phyloP scores from a whole-genome alignment of 1,140 invertebrate genomes.

The Neodiprion lecontei region DNA sequence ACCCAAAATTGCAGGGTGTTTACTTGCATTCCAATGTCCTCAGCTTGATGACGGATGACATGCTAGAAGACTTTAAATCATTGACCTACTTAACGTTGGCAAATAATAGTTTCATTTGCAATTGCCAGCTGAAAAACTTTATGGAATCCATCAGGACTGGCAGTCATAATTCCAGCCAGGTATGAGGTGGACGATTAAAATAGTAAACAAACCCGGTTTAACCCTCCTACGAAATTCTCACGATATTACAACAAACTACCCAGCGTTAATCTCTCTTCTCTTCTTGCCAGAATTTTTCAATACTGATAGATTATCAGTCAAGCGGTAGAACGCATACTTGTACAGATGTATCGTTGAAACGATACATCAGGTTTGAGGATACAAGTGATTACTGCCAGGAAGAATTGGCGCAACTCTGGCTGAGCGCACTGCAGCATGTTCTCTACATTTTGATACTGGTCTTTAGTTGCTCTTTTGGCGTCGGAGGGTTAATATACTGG shows the following conservation, averaged over 20 bases:
- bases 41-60: constrained; percentile 59
- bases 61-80: constrained; percentile 56
- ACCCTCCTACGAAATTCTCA: not conserved
- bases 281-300: constrained; percentile 44
- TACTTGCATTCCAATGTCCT: constrained; percentile 62
- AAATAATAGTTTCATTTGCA: constrained; percentile 64
- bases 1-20: constrained; percentile 53
- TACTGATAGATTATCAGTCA: constrained; percentile 47
- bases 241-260: not conserved
- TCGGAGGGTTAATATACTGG: constrained; percentile 51
- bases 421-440: constrained; percentile 18
- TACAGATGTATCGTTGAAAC: constrained; percentile 40
- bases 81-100: constrained; percentile 55
- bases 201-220: not conserved
- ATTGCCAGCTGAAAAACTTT: constrained; percentile 58
- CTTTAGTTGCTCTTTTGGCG: constrained; percentile 40
- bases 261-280: constrained; percentile 31
- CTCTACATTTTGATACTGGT: constrained; percentile 34
- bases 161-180: constrained; percentile 35
- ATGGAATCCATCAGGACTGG: constrained; percentile 49
- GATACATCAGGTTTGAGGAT: not conserved
- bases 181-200: not conserved
- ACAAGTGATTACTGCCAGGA: not conserved
- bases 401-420: not conserved
- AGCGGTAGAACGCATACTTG: constrained; percentile 44